phyloP scores from a whole-genome alignment of 2,797 vertebrate species.

The Apodemus agrarius region DNA sequence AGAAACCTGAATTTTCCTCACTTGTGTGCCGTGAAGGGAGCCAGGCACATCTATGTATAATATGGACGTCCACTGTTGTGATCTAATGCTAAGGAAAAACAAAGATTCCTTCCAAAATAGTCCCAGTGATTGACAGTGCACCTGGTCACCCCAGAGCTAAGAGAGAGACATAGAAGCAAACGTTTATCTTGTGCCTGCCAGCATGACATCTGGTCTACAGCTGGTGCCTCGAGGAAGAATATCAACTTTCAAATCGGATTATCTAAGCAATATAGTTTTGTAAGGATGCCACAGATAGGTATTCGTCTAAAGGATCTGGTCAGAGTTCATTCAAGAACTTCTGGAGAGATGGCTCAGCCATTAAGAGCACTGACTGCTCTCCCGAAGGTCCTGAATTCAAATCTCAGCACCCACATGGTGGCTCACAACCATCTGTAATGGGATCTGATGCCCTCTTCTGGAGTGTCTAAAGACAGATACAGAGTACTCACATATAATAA shows the following conservation, averaged over 20 bases:
- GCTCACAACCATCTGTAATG: too few species aligned
- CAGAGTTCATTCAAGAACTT: background rate
- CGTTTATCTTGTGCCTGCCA: background rate
- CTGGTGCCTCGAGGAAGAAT: background rate
- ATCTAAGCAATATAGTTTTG: background rate
- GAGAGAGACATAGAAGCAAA: background rate
- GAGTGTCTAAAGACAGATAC: too few species aligned
- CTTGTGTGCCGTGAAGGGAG: too few species aligned
- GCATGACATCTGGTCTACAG: background rate
- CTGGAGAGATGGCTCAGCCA: background rate
- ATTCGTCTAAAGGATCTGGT: background rate
- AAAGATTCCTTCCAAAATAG: background rate
- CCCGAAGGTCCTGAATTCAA: too few species aligned
- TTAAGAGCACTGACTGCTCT: too few species aligned
- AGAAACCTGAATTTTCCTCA: background rate
- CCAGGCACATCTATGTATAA: background rate
- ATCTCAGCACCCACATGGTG: too few species aligned
- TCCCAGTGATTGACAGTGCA: background rate
- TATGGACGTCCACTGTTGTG: background rate
- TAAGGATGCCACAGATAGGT: background rate
- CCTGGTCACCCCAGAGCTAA: background rate
- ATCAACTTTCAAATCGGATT: background rate
- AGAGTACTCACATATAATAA: too few species aligned
- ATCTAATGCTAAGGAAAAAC: background rate
- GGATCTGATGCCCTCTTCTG: too few species aligned